These are phyloP conservation scores for Phytoseiulus persimilis DNA, from an alignment of 2,888 invertebrate species.

Conservation along the genomic window DNA sequence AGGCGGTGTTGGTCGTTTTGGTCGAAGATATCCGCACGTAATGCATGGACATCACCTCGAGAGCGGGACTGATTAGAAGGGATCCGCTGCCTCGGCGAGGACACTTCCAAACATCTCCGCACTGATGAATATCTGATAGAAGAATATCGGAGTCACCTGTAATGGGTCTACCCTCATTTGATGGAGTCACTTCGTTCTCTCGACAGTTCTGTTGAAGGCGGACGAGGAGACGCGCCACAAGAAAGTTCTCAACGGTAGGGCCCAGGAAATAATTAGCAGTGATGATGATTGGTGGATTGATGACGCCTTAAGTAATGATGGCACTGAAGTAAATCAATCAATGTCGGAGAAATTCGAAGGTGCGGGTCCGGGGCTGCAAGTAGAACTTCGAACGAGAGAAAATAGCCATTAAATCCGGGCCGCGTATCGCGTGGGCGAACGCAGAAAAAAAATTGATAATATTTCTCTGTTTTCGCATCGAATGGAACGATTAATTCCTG, in stretches of 20 bases:
- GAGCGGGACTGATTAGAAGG: too few relatives aligned
- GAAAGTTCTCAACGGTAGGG: neutral
- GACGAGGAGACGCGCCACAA: neutral
- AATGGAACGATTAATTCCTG: too few relatives aligned
- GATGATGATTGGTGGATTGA: neutral
- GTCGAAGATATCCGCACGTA: neutral
- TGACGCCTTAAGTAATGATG: neutral
- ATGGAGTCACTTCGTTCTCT: neutral
- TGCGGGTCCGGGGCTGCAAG: neutral
- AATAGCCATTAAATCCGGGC: neutral
- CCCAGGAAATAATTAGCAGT: neutral
- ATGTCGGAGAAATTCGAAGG: neutral
- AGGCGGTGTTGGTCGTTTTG: neutral
- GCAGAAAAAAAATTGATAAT: neutral
- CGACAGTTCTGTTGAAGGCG: neutral
- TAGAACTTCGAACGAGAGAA: neutral
- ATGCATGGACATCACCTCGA: neutral
- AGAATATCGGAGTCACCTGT: too few relatives aligned
- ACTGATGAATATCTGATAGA: too few relatives aligned
- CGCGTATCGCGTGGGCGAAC: neutral
- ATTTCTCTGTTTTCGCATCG: neutral
- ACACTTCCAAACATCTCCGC: too few relatives aligned
- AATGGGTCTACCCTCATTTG: neutral
- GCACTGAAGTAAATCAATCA: neutral
- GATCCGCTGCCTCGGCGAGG: too few relatives aligned